A percentile compares a stretch with the other conserved stretches of the same genome.
These are phyloP conservation scores for Mechanitis mazaeus DNA, from an alignment of 2,888 invertebrate genomes.

Conservation along the genomic window DNA sequence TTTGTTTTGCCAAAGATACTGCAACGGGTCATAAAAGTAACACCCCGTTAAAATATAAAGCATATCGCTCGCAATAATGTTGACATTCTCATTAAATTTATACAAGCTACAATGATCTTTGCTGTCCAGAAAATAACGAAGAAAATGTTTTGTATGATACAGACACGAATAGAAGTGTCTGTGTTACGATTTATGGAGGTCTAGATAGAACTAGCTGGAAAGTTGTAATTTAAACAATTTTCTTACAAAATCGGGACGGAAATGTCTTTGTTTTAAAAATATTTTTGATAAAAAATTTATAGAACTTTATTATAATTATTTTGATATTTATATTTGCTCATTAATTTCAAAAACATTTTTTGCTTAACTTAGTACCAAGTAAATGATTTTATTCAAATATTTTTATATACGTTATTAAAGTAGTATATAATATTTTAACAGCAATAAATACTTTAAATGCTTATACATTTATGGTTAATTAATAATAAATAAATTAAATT, in stretches of 20 bases:
- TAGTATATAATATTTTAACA: no score
- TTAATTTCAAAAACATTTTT: no score
- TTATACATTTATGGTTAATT: no score
- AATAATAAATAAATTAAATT: no score
- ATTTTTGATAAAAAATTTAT: background rate
- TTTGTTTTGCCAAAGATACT: conserved; percentile 7
- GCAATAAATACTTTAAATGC: no score
- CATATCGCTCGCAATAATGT: conserved; percentile 6
- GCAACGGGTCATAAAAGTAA: conserved; percentile 12
- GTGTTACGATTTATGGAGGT: conserved; percentile 7
- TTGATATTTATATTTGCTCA: no score
- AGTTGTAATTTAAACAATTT: conserved; percentile 5
- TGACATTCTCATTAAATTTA: conserved; percentile 5
- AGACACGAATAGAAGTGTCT: conserved; percentile 6
- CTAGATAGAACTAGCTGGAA: conserved; percentile 6
- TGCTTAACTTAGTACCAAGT: no score
- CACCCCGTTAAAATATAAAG: conserved; percentile 10
- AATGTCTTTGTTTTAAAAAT: background rate
- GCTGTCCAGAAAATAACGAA: background rate
- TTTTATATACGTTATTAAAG: no score
- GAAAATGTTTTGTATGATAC: background rate
- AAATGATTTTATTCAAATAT: no score
- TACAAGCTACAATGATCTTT: background rate
- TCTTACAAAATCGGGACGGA: background rate
- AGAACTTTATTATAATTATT: background rate